phyloP scores from a whole-genome alignment of 2,888 invertebrate species.

The Heliothis peltigera region DNA sequence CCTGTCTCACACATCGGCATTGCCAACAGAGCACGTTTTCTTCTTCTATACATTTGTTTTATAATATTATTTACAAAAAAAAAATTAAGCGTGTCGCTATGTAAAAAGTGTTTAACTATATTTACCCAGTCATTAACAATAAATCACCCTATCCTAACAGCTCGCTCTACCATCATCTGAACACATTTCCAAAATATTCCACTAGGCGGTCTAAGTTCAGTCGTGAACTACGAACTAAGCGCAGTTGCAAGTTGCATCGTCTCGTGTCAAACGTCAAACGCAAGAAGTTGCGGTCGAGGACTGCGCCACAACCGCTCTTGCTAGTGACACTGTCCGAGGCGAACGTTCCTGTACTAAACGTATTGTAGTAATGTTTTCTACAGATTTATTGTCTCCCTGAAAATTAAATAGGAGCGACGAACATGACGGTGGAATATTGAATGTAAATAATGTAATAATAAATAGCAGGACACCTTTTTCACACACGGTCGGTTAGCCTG shows the following conservation, averaged over 20 bases:
- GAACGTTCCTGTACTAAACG: constrained; percentile 28
- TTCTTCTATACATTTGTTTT: too few species aligned
- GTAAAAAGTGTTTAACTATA: too few species aligned
- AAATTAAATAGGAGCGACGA: not conserved
- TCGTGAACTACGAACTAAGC: constrained; percentile 20
- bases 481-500: too few species aligned
- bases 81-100: too few species aligned
- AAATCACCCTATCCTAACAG: too few species aligned
- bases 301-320: constrained; percentile 52
- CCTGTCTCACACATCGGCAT: too few species aligned
- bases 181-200: not conserved
- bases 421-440: too few species aligned
- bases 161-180: not conserved
- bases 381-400: constrained; percentile 9
- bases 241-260: constrained; percentile 39
- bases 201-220: constrained; percentile 7
- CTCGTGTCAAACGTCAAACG: constrained; percentile 57
- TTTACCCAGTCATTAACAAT: too few species aligned
- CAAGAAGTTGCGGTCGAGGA: constrained; percentile 61
- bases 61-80: too few species aligned
- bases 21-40: too few species aligned
- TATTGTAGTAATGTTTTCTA: constrained; percentile 18
- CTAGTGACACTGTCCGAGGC: constrained; percentile 49
- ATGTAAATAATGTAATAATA: too few species aligned
- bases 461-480: too few species aligned